Conservation (phyloP, 2,113 vertebrate genomes). For the Pollimyrus isidori region DNA sequence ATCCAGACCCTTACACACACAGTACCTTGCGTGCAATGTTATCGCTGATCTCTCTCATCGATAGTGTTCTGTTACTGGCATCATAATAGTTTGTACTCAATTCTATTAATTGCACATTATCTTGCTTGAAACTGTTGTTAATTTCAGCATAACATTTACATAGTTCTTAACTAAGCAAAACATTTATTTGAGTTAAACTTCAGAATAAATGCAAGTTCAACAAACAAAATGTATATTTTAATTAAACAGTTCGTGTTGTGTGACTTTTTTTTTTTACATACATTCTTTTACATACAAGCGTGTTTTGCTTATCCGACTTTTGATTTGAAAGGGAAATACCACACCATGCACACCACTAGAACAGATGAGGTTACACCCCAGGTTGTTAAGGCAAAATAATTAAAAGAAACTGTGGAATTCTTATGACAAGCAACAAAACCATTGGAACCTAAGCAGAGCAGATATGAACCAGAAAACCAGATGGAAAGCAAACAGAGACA, state of each 20-base stretch:
- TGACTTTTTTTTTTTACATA: neutral
- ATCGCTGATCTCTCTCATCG: neutral
- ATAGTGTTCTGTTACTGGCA: neutral
- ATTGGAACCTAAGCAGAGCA: neutral
- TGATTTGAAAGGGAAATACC: neutral
- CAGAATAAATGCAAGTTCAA: neutral
- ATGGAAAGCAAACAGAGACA: neutral
- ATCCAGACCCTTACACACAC: neutral
- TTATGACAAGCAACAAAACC: neutral
- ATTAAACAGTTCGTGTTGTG: neutral
- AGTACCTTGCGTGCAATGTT: neutral
- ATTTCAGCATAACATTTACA: neutral
- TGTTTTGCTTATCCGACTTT: neutral
- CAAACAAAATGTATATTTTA: neutral
- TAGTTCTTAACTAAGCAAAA: neutral
- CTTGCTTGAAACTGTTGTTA: neutral
- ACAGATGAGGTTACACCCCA: neutral
- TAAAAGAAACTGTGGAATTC: neutral
- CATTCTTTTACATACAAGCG: neutral
- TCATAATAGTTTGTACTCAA: neutral
- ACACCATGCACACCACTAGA: neutral
- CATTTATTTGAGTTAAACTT: neutral
- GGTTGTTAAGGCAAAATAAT: neutral
- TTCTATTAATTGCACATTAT: neutral
- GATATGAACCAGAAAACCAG: neutral